phyloP scores from a whole-genome alignment of 1,140 invertebrate species.

The Coenobita brevimanus region DNA sequence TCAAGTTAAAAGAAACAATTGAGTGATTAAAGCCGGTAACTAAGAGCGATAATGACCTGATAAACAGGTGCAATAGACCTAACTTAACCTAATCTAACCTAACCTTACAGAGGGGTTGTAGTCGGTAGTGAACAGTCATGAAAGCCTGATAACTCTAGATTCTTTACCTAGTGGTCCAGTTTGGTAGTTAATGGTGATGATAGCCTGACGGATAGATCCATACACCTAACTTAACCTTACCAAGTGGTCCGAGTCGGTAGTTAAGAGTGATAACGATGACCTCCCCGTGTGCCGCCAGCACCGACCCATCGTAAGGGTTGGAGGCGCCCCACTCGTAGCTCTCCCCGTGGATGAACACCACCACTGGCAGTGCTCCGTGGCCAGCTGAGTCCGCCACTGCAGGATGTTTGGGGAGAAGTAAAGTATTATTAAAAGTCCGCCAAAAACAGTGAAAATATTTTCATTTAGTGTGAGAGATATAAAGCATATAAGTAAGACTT shows the following conservation, averaged over 20 bases:
- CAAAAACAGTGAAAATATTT: neutral
- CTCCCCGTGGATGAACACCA: conserved; percentile 96
- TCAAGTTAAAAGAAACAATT: too few relatives aligned
- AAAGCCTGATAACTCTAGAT: too few relatives aligned
- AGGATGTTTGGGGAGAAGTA: conserved; percentile 67
- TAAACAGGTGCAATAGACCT: too few relatives aligned
- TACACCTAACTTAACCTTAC: conserved; percentile 80
- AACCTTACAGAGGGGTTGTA: neutral
- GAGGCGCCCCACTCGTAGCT: conserved; percentile 96
- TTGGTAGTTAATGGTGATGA: neutral
- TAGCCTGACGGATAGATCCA: neutral
- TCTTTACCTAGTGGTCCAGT: too few relatives aligned
- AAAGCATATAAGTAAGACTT: neutral
- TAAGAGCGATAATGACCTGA: too few relatives aligned
- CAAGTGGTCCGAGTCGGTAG: conserved; percentile 95
- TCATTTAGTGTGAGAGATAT: neutral
- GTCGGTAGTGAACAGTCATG: neutral
- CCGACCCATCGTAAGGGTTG: conserved; percentile 95
- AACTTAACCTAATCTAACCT: neutral
- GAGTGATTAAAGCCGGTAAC: too few relatives aligned
- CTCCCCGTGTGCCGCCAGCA: conserved; percentile 91
- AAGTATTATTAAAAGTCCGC: conserved; percentile 54
- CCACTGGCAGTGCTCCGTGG: conserved; percentile 81
- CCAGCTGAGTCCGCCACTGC: conserved; percentile 76
- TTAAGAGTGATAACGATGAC: conserved; percentile 96